Evolutionary conservation across 2,113 vertebrate species (phyloP), one percentile per base, ranked within the genome.

Genomic region (Stigmatopora nigra): DNA sequence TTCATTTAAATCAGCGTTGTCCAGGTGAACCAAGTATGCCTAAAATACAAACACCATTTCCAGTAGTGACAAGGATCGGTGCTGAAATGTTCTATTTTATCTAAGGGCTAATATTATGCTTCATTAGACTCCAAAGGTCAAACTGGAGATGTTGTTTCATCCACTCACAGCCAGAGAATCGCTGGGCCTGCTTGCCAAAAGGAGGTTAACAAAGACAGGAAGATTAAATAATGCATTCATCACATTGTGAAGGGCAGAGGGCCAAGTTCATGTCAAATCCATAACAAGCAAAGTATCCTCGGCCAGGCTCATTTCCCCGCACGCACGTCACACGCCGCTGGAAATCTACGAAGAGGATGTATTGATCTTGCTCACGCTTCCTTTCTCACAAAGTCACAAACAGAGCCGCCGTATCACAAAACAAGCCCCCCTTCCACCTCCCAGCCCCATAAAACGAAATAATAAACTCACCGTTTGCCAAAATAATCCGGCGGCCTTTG

Each of bases 171-270:
- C 64, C 89, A 92, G 90, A 92, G 92, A 93, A 91, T 92, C 87
- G 81, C 85, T 70, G 76, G 85, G 77, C 86, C 73, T 92, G 92
- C 87, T 31, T 85, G 62, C 79, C 91, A 90, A 89, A 91, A 87
- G 88, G 86, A 92, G 92, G 92, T 86, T 91, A 94, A 99, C 95
- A 99, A 99, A 97, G 89, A 90, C 94, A 95, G 96, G 96, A 99
- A 98, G 92, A 91, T 90, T 84, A 90, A 92, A 98, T 96, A 93
- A 94, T 95, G 93, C 95, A 94, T 94, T 92, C 93, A 93, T 93
- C 92, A 95, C 93, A 91, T 92, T 93, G 89, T 90, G 90, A 85
- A 65, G 87, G 91, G 94, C 93, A 74, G 51, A 64, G 75, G 85
- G 93, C 94, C 95, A 98, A 94, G 91, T 92, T 92, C 92, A 92